phyloP scores from a whole-genome alignment of 2,113 vertebrate species.

The Paramormyrops kingsleyae region DNA sequence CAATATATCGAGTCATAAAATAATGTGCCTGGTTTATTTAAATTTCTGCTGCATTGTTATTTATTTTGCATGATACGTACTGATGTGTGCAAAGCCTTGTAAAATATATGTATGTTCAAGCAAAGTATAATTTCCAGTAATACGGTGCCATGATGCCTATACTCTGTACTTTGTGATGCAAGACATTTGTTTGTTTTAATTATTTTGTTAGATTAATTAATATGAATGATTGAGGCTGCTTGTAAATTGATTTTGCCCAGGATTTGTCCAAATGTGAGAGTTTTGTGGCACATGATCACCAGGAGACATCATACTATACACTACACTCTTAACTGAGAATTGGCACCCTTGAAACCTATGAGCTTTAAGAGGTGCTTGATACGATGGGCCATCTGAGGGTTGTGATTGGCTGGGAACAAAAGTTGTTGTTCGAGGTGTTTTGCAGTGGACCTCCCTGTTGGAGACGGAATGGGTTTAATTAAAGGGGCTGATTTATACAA shows the following conservation, averaged over 20 bases:
- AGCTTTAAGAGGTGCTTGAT: neutral
- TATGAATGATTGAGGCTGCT: neutral
- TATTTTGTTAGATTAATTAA: neutral
- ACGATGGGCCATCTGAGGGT: neutral
- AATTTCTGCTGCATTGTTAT: neutral
- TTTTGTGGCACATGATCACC: neutral
- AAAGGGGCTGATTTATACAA: slow-evolving; percentile 2
- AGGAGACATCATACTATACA: neutral
- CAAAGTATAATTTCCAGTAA: neutral
- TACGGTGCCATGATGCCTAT: neutral
- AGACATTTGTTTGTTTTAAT: neutral
- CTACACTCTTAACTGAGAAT: neutral
- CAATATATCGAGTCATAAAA: neutral
- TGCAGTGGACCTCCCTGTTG: neutral
- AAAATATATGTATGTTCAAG: neutral
- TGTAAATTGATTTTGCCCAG: neutral
- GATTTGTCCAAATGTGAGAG: neutral
- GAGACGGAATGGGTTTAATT: neutral
- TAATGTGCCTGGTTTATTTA: neutral
- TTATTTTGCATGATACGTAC: neutral
- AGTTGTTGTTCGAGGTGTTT: neutral
- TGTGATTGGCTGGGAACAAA: neutral
- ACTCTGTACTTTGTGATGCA: neutral
- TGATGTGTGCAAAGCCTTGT: neutral
- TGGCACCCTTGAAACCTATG: neutral